Evolutionary conservation across 2,888 invertebrate species (phyloP), one percentile per base, ranked within the genome.

Genomic region (Psylliodes chrysocephalus): DNA sequence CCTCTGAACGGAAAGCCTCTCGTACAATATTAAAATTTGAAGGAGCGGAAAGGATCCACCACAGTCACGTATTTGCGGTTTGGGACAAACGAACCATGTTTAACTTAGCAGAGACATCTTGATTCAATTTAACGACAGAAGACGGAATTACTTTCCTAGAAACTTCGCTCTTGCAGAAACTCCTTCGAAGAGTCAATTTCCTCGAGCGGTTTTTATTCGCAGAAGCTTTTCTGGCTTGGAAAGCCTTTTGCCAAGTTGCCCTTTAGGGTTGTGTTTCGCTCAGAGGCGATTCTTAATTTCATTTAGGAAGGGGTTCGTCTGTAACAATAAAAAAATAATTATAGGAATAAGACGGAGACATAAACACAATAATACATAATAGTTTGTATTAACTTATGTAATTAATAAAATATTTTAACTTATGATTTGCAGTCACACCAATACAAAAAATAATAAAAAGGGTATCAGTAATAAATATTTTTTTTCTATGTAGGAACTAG

Each of bases 81-180:
- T 74, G 73, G 73, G 75, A 67, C 73, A 64, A 68, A 70, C 65
- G 63, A 64, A 71, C 69, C 69, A 71, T 74, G 74, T 77, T 77
- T 77, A 77, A 77, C 75, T 74, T 73, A 75, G 73, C 72, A 72
- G 68, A 54, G 57, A 44, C 44, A 35, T 60, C 46, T 46, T 19
- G 59, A 60, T 40, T 28, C 56, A 6, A 38, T 19, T 56, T 44
- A 30, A 56, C 40, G 56, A 60, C 64, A 49, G 38, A 17, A 49
- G 17, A 28, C 40, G 40, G 14, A 59, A 59, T 59, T 40, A 40
- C 59, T 59, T 59, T 59, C n/a, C 40, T 8, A 49, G 49, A 51
- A 59, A 59, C 59, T 59, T 49, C 59, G 59, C 49, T 59, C 59
- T 59, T 59, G 49, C 59, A 59, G 59, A 59, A 59, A 59, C 59